Conservation (phyloP, 1,140 invertebrate species). For the Hyphantria cunea region DNA sequence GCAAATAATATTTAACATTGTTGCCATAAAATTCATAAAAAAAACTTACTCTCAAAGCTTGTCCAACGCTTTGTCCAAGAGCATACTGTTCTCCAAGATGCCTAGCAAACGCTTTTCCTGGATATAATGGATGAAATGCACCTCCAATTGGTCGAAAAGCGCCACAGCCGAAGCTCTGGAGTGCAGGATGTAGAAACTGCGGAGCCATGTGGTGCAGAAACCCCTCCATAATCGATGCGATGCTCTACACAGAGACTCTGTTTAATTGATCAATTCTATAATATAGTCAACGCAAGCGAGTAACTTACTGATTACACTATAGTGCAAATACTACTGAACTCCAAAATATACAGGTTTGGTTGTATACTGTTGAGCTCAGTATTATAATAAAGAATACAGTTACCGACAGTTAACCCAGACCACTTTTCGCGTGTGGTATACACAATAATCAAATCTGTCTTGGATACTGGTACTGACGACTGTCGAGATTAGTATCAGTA, state of each 20-base stretch:
- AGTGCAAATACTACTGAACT: too few relatives aligned
- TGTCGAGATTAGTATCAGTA: too few relatives aligned
- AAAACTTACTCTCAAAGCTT: slow-evolving; percentile 64
- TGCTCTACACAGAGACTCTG: slow-evolving; percentile 3
- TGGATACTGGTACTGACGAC: too few relatives aligned
- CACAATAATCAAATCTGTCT: too few relatives aligned
- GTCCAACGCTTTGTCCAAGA: slow-evolving; percentile 75
- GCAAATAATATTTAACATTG: too few relatives aligned
- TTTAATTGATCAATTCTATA: not conserved
- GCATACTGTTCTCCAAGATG: slow-evolving; percentile 80
- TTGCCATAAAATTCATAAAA: slow-evolving; percentile 6
- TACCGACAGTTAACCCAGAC: too few relatives aligned
- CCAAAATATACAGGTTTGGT: too few relatives aligned
- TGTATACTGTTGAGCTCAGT: too few relatives aligned
- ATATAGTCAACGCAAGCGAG: not conserved
- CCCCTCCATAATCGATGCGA: slow-evolving; percentile 65
- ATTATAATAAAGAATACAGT: too few relatives aligned
- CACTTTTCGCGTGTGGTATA: too few relatives aligned
- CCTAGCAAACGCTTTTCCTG: slow-evolving; percentile 77
- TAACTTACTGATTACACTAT: too few relatives aligned
- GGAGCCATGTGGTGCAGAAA: slow-evolving; percentile 81
- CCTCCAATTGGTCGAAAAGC: slow-evolving; percentile 78
- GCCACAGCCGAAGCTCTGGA: slow-evolving; percentile 79
- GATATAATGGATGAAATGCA: slow-evolving; percentile 78
- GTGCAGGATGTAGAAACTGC: slow-evolving; percentile 78